Percentiles rank a stretch among this genome's conserved stretches.
Evolutionary conservation across 2,797 vertebrate genomes (phyloP).

Genomic region (Rhodeus uyekii): DNA sequence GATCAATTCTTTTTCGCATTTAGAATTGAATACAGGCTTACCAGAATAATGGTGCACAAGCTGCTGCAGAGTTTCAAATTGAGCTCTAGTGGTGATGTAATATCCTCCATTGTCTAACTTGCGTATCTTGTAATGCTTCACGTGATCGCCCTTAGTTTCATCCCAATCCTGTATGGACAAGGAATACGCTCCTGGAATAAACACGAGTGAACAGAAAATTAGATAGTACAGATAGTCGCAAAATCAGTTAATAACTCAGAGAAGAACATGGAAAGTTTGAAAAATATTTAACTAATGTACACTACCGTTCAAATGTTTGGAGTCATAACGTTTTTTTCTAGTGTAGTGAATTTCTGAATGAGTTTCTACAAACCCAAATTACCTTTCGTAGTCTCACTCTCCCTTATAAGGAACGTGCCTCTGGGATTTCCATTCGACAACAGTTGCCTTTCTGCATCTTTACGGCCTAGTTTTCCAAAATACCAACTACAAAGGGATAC

Average conservation of each 20-base stretch:
- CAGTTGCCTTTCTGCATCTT: constrained; percentile 97
- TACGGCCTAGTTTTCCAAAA: constrained; percentile 97
- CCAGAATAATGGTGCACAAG: constrained; percentile 98
- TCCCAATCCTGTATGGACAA: constrained; percentile 99
- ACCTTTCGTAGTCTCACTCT: constrained; percentile 99
- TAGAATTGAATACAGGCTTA: constrained; percentile 65
- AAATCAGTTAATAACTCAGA: background rate
- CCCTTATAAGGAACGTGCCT: constrained; percentile 98
- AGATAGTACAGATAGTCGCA: background rate
- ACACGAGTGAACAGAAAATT: background rate
- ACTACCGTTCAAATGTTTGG: background rate
- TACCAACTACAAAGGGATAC: constrained; percentile 86
- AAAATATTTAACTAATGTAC: background rate
- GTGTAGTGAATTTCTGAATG: background rate
- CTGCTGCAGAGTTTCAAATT: constrained; percentile 98
- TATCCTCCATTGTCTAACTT: constrained; percentile 98
- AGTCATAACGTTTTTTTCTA: background rate
- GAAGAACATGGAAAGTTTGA: background rate
- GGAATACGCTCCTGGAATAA: constrained; percentile 91
- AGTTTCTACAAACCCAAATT: constrained; percentile 49
- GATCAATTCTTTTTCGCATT: background rate
- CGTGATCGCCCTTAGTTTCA: constrained; percentile 97
- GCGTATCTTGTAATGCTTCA: constrained; percentile 99
- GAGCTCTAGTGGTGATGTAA: constrained; percentile 98
- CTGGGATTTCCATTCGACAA: constrained; percentile 95